Evolutionary conservation across 2,888 invertebrate genomes (phyloP).

Genomic region (Stenodema calcarata): DNA sequence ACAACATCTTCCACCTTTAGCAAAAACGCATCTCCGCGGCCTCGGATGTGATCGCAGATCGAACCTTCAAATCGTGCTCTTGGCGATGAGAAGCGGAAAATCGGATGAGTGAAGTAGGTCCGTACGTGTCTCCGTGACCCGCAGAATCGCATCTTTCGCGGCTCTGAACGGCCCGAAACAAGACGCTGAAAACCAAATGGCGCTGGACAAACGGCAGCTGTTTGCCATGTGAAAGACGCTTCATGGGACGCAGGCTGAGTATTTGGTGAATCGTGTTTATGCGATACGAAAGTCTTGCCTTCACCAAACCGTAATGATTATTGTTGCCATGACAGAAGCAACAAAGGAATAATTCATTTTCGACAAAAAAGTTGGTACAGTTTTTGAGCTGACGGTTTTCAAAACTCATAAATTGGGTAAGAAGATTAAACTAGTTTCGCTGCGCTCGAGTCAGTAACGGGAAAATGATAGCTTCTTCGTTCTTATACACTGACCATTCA

Average conservation of each 20-base stretch:
- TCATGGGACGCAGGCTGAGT: too few relatives aligned
- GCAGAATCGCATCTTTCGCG: background rate
- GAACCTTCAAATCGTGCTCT: background rate
- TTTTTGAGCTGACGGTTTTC: background rate
- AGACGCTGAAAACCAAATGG: too few relatives aligned
- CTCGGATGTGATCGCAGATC: background rate
- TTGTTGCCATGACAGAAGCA: too few relatives aligned
- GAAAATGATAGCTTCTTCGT: background rate
- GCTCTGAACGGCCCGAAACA: too few relatives aligned
- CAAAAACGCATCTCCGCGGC: background rate
- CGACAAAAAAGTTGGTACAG: background rate
- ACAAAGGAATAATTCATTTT: background rate
- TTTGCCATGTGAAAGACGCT: background rate
- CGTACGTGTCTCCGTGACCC: background rate
- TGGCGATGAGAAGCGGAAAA: background rate
- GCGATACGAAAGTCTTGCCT: too few relatives aligned
- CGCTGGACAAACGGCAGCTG: too few relatives aligned
- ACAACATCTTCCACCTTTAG: background rate
- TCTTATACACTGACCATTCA: background rate
- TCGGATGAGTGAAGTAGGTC: background rate
- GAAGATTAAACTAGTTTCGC: background rate
- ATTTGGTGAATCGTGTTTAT: too few relatives aligned
- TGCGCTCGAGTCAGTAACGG: background rate
- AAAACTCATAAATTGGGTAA: background rate
- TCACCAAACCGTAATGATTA: too few relatives aligned